Evolutionary conservation across 2,797 vertebrate species (phyloP).

Genomic region (Periparus ater): DNA sequence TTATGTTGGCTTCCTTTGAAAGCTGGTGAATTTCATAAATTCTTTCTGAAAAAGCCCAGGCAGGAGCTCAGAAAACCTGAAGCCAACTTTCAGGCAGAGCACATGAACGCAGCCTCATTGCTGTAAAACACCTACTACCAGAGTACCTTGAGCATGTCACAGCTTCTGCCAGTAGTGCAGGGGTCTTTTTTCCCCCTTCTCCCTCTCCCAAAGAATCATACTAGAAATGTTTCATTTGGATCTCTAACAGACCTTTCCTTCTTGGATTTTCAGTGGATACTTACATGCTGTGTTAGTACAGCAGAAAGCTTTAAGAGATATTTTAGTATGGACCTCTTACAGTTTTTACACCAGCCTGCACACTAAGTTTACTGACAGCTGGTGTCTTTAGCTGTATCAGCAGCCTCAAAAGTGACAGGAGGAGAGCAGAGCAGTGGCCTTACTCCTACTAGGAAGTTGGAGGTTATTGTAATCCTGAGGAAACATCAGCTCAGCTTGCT

Average conservation of each 20-base stretch:
- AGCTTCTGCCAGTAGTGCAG: not conserved
- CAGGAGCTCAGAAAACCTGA: not conserved
- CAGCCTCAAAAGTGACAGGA: not conserved
- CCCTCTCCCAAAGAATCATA: not conserved
- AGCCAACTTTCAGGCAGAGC: not conserved
- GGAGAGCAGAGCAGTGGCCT: not conserved
- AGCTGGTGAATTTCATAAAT: not conserved
- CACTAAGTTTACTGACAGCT: not conserved
- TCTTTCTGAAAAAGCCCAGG: not conserved
- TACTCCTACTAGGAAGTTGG: not conserved
- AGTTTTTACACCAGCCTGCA: not conserved
- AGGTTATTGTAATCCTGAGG: not conserved
- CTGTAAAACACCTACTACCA: no score
- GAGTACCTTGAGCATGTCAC: not conserved
- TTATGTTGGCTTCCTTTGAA: not conserved
- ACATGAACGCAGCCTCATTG: accelerated
- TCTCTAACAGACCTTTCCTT: not conserved
- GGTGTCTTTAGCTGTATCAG: not conserved
- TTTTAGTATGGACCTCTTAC: not conserved
- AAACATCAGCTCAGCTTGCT: not conserved
- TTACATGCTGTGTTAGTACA: not conserved
- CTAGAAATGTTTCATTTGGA: not conserved
- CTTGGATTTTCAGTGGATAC: not conserved
- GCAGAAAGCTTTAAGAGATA: not conserved
- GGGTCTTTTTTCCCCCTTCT: accelerated